Conservation (phyloP, 2,113 vertebrate species). For the Catharus bicknelli region DNA sequence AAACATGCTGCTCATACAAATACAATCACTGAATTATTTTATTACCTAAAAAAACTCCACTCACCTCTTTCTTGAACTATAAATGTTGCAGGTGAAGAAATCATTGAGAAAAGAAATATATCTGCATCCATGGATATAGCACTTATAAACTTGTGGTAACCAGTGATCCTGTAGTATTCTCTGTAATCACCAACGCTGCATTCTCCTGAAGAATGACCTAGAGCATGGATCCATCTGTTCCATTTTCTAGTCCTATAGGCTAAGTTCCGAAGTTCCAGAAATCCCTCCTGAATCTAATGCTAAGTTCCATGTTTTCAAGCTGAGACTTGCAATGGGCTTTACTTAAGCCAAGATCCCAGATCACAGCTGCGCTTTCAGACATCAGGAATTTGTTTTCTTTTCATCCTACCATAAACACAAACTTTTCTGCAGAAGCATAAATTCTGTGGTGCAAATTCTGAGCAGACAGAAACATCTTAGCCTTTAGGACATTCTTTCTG, state of each 20-base stretch:
- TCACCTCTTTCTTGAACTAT: not conserved
- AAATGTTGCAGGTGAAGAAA: not conserved
- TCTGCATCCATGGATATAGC: not conserved
- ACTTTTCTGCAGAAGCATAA: not conserved
- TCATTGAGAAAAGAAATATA: not conserved
- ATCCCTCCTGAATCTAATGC: not conserved
- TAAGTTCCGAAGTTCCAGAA: not conserved
- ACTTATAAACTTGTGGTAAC: not conserved
- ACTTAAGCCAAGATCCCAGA: not conserved
- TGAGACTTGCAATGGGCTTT: not conserved
- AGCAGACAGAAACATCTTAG: not conserved
- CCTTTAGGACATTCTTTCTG: not conserved
- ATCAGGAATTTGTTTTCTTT: not conserved
- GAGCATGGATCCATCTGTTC: not conserved
- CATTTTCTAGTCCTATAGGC: not conserved
- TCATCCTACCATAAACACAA: not conserved
- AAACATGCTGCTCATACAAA: not conserved
- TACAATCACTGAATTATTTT: not conserved
- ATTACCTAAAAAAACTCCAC: not conserved
- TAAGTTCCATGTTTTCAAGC: not conserved
- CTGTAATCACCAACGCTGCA: accelerated
- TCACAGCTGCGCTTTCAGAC: not conserved
- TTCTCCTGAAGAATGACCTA: not conserved
- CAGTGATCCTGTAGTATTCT: not conserved
- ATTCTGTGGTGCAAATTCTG: not conserved